Base-by-base conservation (phyloP, 2,113 vertebrate species). In the Oceanodroma tethys region DNA sequence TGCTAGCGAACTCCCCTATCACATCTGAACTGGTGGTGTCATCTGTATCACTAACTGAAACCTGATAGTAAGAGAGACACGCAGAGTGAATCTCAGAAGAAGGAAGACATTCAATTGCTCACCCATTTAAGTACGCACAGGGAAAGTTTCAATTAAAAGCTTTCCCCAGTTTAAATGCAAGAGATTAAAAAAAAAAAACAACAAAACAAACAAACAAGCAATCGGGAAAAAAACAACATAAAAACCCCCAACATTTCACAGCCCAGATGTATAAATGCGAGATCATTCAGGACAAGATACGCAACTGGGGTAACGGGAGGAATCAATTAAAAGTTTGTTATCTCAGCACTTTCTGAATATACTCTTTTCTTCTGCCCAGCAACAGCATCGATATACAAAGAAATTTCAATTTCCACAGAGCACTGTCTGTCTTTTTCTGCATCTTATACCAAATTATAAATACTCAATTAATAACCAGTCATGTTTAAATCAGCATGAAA, bases 31-130 rank as follows among this genome's bases (percentile, higher is more conserved):
- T 76, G 63, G 78, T 86, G 68, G 89, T 92, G 86, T 79, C 96
- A 86, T 91, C 97, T 79, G 34, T 84, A 97, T 94, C 97, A 63
- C 93, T 96, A 96, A 95, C 94, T 92, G 92, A 86, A 79, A 98
- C 88, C 97, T 97, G 92, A 88, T 32, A 92, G 86, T 22, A 70
- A 95, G 59, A 94, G 74, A 97, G 43, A 97, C 20, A 94, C 20
- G 6, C 48, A 59, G 60, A 58, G 20, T 15, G 16, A 72, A 56
- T 47, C 72, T 58, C 88, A 67, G 62, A 40, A 43, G 53, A 18
- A 68, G 14, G 36, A 66, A 36, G 8, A 48, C 7, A 16, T 23
- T 80, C 8, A 36, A 10, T 12, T 78, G 50, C 68, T 79, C 42
- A 66, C 8, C 47, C 20, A 15, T n/a, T 60, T 29, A 63, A 56